Conservation (phyloP, 2,113 vertebrate species). For the Labeo rohita region DNA sequence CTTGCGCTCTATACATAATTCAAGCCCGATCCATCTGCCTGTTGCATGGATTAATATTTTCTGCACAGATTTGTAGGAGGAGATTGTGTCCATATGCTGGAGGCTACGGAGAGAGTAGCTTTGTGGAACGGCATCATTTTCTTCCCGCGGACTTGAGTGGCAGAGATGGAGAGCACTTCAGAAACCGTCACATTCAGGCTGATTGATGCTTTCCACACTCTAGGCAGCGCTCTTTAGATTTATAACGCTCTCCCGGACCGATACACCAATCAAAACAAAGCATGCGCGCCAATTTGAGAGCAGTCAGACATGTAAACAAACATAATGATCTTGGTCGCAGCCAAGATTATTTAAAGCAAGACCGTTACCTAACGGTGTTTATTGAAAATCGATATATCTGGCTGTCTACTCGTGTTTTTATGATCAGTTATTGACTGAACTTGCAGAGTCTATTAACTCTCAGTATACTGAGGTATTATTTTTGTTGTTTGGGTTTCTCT, state of each 20-base stretch:
- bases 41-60: slow-evolving; percentile 47
- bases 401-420: neutral
- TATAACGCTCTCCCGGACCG: neutral
- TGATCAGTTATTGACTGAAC: slow-evolving; percentile 25
- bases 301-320: slow-evolving; percentile 15
- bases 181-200: slow-evolving; percentile 5
- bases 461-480: neutral
- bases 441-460: slow-evolving; percentile 12
- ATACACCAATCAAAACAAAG: slow-evolving; percentile 20
- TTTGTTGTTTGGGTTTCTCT: neutral
- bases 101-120: slow-evolving; percentile 34
- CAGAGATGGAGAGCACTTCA: slow-evolving; percentile 46
- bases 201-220: slow-evolving; percentile 44
- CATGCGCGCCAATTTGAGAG: neutral
- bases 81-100: slow-evolving; percentile 41
- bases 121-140: slow-evolving; percentile 44
- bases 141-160: slow-evolving; percentile 35
- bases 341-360: slow-evolving; percentile 14
- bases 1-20: slow-evolving; percentile 43
- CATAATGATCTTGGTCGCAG: slow-evolving; percentile 5
- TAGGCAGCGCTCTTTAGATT: slow-evolving; percentile 37
- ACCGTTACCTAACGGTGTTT: neutral
- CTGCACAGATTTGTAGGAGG: slow-evolving; percentile 38
- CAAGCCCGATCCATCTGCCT: slow-evolving; percentile 48
- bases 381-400: slow-evolving; percentile 3